Percentiles rank a stretch among this genome's conserved stretches.
Evolutionary conservation across 2,888 invertebrate genomes (phyloP).

Genomic region (Melangyna quadrimaculata): DNA sequence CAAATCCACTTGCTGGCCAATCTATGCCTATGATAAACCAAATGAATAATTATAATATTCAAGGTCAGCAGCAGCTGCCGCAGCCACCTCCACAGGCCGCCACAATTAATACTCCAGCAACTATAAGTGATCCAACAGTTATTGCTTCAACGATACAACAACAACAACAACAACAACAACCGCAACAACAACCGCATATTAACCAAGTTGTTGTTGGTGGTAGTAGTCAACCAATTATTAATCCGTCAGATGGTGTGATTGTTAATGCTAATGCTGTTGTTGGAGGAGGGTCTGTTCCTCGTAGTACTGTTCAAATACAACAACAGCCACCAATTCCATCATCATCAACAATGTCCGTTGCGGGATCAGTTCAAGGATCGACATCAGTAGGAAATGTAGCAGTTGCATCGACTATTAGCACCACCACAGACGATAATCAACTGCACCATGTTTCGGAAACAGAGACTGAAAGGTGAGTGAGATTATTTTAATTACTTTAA

Average conservation of each 20-base stretch:
- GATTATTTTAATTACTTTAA: background rate
- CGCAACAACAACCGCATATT: constrained; percentile 74
- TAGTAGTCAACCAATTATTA: constrained; percentile 71
- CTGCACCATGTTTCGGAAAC: constrained; percentile 78
- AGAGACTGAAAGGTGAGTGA: constrained; percentile 81
- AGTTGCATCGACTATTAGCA: constrained; percentile 57
- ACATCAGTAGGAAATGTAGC: constrained; percentile 48
- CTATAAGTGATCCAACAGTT: constrained; percentile 77
- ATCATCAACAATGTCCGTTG: constrained; percentile 51
- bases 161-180: constrained; percentile 65
- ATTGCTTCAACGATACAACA: constrained; percentile 74
- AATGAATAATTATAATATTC: constrained; percentile 75
- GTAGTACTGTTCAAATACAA: constrained; percentile 43
- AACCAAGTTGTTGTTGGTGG: constrained; percentile 79
- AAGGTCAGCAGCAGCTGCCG: constrained; percentile 72
- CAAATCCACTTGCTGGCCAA: constrained; percentile 74
- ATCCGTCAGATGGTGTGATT: background rate
- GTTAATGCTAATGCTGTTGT: background rate
- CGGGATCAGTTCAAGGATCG: constrained; percentile 57
- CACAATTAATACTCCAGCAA: constrained; percentile 77
- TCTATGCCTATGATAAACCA: constrained; percentile 78
- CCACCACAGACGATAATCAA: constrained; percentile 57
- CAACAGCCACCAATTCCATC: constrained; percentile 26
- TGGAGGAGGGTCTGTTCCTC: constrained; percentile 22
- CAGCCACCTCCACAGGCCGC: constrained; percentile 71